Evolutionary conservation across 1,140 invertebrate species (phyloP), one percentile per base, ranked within the genome.

Genomic region (Aradophagus sp.): DNA sequence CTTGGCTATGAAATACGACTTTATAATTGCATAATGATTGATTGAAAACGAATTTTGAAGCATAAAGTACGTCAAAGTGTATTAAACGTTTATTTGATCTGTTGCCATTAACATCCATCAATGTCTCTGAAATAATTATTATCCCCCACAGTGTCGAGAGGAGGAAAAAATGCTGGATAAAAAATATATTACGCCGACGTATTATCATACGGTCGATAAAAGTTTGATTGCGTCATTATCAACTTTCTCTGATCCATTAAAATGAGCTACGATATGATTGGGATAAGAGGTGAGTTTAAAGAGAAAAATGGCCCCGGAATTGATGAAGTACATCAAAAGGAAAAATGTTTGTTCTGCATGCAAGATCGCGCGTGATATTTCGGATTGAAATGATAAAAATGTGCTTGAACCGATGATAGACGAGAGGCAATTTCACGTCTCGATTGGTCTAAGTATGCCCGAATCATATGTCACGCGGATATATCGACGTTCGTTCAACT

Each of bases 381-480:
- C 31, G 50, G 50, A 58, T 52, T 58, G 58, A 62, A 62, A 70
- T 62, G 66, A 62, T 62, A 69, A 69, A 62, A 62, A 48, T 62
- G 52, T 52, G 42, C 38, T 62, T 20, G 13, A 47, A 58, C 50
- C 26, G 44, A 53, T 63, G 58, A 70, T 58, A 52, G 52, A 70
- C 67, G 58, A 70, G 58, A 70, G 16, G 52, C 67, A 70, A 70
- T 70, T 70, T 70, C 47, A 70, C 67, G 53, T 70, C 45, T 63
- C 35, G 58, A 63, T 58, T 63, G 38, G 17, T 58, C 67, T 45
- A 70, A 63, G 67, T 70, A 52, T 52, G 58, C 45, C 35, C 34
- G 58, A 63, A 63, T 63, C 58, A 52, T 63, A 62, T 34, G 67
- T 63, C 58, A 63, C 56, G 29, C 32, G 45, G 29, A 50, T 36